Evolutionary conservation across 2,888 invertebrate genomes (phyloP), one percentile per base, ranked within the genome.

Genomic region (Orthosia cruda): DNA sequence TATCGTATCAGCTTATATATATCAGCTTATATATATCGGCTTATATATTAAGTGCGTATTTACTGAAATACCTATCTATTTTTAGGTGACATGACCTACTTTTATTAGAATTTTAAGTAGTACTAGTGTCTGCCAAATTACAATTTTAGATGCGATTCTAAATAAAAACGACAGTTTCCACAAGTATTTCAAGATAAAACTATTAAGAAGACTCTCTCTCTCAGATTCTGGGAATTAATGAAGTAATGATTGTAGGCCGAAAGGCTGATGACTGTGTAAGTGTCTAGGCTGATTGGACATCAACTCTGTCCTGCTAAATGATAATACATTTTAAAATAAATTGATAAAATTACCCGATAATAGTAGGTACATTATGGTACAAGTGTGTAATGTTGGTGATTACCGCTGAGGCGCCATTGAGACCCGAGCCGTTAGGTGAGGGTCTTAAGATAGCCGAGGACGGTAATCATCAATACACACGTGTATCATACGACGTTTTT

Each of bases 81-180:
- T 64, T 40, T 32, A 16, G 5, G 32, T 40, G 3, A 74, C 59
- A 32, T 79, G 78, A 81, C 82, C 78, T n/a, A 81, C 54, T 79
- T 20, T 57, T 7, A 4, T 4, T 55, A 64, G 58, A 81, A 79
- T 77, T 76, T 77, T 40, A 76, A 69, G 62, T 59, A 68, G 32
- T n/a, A 15, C n/a, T 12, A 3, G 15, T 12, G 26, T 45, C 18
- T 75, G 82, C 82, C 82, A 81, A 79, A 47, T 11, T 18, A 57
- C 40, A 81, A 45, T 64, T 68, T 59, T 75, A 81, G 58, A 64
- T 45, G 45, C 3, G 52, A 68, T 58, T 70, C 52, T 58, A 71
- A 64, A 79, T 71, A 66, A 77, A 76, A 75, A 55, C 57, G 52
- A 49, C 20, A 66, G 15, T 63, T 26, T 49, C 23, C 52, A 20